Base-by-base conservation (phyloP, 2,888 invertebrate species). In the Philhelius pedissequus region DNA sequence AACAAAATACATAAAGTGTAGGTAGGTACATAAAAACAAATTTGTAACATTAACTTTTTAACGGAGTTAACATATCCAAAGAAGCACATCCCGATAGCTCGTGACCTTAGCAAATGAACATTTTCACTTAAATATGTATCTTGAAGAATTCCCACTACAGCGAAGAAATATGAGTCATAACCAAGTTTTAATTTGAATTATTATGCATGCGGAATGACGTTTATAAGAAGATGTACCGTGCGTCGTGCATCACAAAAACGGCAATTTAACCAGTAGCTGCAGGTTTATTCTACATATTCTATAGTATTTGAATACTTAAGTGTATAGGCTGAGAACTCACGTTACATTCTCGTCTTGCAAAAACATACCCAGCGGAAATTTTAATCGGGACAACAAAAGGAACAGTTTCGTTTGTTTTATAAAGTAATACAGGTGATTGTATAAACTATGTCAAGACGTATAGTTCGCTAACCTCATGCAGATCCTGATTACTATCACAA, bases 401-500 rank as follows among this genome's bases (percentile, higher is more conserved):
- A 62, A 18, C 30, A 20, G 13, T 32, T 20, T 64, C 30, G 15
- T 40, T 22, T 60, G 27, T 43, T 60, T 38, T n/a, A 40, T 22
- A 15, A 43, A 22, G 30, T 13, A 48, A 32, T 20, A 48, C 13
- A 32, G 30, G 18, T 15, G 40, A 38, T 30, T 60, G 27, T 66
- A 25, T 60, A 56, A 82, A 77, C 66, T 68, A 62, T 77, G 82
- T 73, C 82, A 77, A 52, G 11, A 73, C 38, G 71, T 68, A 66
- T 82, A 77, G 77, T 77, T 77, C 73, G 82, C 77, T 77, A 77
- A 77, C 82, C 77, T 30, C 60, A 69, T 48, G 73, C 2, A 73
- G 32, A 78, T 69, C 48, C 69, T 64, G 78, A 64, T 78, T 52
- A 27, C 27, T 62, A 73, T 73, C 66, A 38, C 20, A 82, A 68